These are phyloP conservation scores for Lampris incognitus DNA, from an alignment of 2,113 vertebrate species.

Conservation along the genomic window DNA sequence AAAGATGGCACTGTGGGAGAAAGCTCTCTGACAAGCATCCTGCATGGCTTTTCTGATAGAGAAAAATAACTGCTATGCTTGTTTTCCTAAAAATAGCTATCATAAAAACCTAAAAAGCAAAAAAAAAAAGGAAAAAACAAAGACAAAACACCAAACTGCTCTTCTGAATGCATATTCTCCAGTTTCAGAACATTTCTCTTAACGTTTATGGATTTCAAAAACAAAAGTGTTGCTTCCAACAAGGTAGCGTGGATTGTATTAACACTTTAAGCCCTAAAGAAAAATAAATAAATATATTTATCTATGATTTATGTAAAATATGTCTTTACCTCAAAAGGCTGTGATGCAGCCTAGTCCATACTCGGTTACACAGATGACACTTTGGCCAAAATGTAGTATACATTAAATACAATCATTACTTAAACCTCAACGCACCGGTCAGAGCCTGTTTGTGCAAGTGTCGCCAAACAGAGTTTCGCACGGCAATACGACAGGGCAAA, in stretches of 20 bases:
- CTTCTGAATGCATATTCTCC: conserved; percentile 48
- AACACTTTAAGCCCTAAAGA: conserved; percentile 64
- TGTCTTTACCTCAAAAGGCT: conserved; percentile 61
- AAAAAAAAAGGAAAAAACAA: conserved; percentile 57
- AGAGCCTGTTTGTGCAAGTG: conserved; percentile 62
- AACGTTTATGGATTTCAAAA: conserved; percentile 32
- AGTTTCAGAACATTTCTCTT: conserved; percentile 30
- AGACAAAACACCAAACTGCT: conserved; percentile 46
- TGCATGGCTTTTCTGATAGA: conserved; percentile 46
- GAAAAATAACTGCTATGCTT: conserved; percentile 57
- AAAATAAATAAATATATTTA: conserved; percentile 75
- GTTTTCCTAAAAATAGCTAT: conserved; percentile 71
- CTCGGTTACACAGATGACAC: conserved; percentile 56
- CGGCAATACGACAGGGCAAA: conserved; percentile 51
- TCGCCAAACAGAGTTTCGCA: conserved; percentile 48
- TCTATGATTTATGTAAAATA: conserved; percentile 77
- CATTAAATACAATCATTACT: conserved; percentile 68
- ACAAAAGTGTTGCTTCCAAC: conserved; percentile 46
- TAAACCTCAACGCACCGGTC: conserved; percentile 57
- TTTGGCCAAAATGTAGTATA: conserved; percentile 57
- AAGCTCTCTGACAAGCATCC: conserved; percentile 56
- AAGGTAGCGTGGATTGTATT: conserved; percentile 45
- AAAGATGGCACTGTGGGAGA: conserved; percentile 31
- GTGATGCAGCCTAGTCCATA: conserved; percentile 41
- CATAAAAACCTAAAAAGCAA: conserved; percentile 68